phyloP scores from a whole-genome alignment of 2,888 invertebrate species.

The Dorcus hopei region DNA sequence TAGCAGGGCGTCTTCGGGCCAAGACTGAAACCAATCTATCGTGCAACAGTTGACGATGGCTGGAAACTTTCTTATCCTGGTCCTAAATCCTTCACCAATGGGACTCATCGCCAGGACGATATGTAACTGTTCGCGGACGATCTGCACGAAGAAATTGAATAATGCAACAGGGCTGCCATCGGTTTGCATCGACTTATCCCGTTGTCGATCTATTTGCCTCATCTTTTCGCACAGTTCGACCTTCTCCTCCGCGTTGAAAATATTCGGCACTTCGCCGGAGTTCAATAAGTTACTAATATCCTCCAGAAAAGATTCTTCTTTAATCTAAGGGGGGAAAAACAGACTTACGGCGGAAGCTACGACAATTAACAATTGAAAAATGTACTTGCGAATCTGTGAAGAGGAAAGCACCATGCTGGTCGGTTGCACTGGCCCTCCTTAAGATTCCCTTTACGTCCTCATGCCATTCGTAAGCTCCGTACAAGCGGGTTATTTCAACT shows the following conservation, averaged over 20 bases:
- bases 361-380: neutral
- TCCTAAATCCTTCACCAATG: slow-evolving; percentile 81
- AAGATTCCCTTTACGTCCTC: slow-evolving; percentile 85
- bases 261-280: slow-evolving; percentile 90
- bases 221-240: slow-evolving; percentile 91
- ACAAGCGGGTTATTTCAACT: slow-evolving; percentile 88
- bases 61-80: slow-evolving; percentile 84
- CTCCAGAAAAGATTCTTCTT: slow-evolving; percentile 89
- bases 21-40: slow-evolving; percentile 94
- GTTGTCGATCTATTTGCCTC: slow-evolving; percentile 83
- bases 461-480: slow-evolving; percentile 82
- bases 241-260: slow-evolving; percentile 82
- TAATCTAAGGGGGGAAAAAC: slow-evolving; percentile 59
- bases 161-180: slow-evolving; percentile 89
- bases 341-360: neutral
- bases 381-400: slow-evolving; percentile 84
- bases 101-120: slow-evolving; percentile 87
- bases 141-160: slow-evolving; percentile 85
- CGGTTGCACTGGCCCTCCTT: slow-evolving; percentile 76
- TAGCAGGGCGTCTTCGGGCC: slow-evolving; percentile 90
- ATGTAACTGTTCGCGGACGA: slow-evolving; percentile 87
- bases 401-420: slow-evolving; percentile 83
- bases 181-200: slow-evolving; percentile 82
- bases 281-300: slow-evolving; percentile 91
- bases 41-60: slow-evolving; percentile 93